Base-by-base conservation (phyloP, 2,888 invertebrate species). In the Volucella inanis region DNA sequence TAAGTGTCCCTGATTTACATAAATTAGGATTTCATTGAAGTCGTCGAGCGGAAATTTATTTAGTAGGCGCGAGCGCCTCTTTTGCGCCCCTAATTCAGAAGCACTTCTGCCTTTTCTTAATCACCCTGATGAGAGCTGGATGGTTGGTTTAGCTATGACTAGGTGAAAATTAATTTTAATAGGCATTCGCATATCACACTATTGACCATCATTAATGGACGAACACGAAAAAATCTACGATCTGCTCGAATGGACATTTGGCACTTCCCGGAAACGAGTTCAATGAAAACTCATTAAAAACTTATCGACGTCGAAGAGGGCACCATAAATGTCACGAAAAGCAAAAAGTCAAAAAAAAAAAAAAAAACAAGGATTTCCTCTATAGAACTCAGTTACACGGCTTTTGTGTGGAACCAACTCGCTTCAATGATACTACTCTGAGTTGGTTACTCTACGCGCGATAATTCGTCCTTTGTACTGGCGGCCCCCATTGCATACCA, bases 1-100 rank as follows among this genome's bases (percentile, higher is more conserved):
- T 45, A 41, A 14, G 11, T 31, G 47, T 10, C 77, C 12, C 61
- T 85, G 71, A 80, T 85, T 79, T 85, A 43, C 85, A 85, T 85
- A 81, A 81, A 85, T 85, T 85, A 85, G 72, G 62, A 72, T 80
- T 85, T 81, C 77, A 85, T 85, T 77, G 85, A 80, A 68, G 76
- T 50, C 67, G 50, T 77, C 76, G 81, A 77, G 81, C 81, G 85
- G 85, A 81, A 85, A 81, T 81, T 77, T 76, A 85, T 81, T 81
- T 77, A 77, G 77, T 55, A 77, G 72, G 79, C 76, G 45, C 68
- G 39, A 41, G 57, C 22, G 59, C 49, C 54, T 43, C 59, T 67
- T 57, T 22, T 2, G 31, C 38, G 14, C 15, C 54, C 49, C 22
- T 57, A 65, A 75, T 75, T 57, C 57, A 64, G 55, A 15, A 41